Evolutionary conservation across 2,797 vertebrate species (phyloP).

Genomic region (Ispidina lecontei): DNA sequence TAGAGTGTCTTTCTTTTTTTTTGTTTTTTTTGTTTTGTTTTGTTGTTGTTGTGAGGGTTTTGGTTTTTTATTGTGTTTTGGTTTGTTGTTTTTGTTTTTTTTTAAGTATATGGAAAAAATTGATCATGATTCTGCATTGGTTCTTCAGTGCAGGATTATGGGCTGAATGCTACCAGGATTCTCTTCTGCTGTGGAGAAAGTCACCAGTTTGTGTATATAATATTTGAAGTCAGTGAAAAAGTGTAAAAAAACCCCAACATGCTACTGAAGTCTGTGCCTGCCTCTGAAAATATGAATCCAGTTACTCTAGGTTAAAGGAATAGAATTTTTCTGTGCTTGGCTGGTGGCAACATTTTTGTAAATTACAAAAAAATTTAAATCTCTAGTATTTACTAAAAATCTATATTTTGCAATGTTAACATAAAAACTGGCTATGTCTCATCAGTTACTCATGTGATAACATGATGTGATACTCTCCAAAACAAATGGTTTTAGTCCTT

Average conservation of each 20-base stretch:
- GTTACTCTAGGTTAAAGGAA: not conserved
- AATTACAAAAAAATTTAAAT: not conserved
- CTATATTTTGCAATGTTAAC: not conserved
- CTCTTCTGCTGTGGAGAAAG: constrained; percentile 25
- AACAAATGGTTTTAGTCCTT: not conserved
- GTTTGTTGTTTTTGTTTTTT: not conserved
- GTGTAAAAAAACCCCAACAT: accelerated
- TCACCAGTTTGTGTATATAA: constrained; percentile 8
- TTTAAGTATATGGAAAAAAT: not conserved
- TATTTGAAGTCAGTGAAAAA: not conserved
- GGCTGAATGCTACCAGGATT: constrained; percentile 10
- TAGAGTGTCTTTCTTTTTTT: not conserved
- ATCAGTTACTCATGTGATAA: not conserved
- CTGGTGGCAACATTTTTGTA: not conserved
- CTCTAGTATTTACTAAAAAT: not conserved
- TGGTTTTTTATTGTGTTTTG: not conserved
- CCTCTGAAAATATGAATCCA: not conserved
- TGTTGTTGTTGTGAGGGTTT: not conserved
- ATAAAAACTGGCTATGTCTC: not conserved
- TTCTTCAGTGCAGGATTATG: constrained; percentile 35
- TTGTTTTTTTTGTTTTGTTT: not conserved
- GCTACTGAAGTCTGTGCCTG: not conserved
- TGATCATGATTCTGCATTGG: constrained; percentile 10
- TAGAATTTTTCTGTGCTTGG: not conserved
- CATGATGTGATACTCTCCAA: not conserved